Evolutionary conservation across 2,888 invertebrate genomes (phyloP), one percentile per base, ranked within the genome.

Genomic region (Catonia carolina): DNA sequence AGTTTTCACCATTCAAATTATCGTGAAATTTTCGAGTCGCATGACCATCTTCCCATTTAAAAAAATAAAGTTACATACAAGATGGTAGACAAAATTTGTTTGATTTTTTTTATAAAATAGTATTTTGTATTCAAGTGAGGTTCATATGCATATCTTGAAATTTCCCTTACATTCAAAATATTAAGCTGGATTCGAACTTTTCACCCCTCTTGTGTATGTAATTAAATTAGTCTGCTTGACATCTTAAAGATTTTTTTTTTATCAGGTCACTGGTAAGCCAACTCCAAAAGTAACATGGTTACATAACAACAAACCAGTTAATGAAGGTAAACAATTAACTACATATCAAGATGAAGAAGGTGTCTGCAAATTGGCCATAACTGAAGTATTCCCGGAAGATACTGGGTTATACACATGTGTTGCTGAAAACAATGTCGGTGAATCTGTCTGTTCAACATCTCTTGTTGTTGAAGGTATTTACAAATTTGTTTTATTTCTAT

Each of bases 341-440:
- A 81, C 89, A 53, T 78, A 80, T 36, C 71, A 72, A 57, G 84
- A 86, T 67, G 78, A 80, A 62, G 85, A 89, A 68, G 93, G 92
- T 61, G 75, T 82, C 59, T 90, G 90, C 69, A 84, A 84, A 70
- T 76, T 95, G 64, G 81, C 83, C 62, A 88, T 94, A 65, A 81
- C 82, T 62, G 91, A 93, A 79, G 91, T 90, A 52, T 90, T 90
- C 68, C 89, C 90, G 12, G 94, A 94, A 79, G 89, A 93, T 77
- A 83, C 87, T 67, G 94, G 94, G 58, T 83, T 80, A 70, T 95
- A 95, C 71, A 82, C 81, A 59, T 93, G 93, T 72, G 78, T 79
- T 67, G 94, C 92, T 50, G 77, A 78, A 53, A 95, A 94, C 74
- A 81, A 84, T 67, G 81, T 85, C 67, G 97, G 97, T 65, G 84